A percentile compares a stretch with the other conserved stretches of the same genome.
phyloP scores from a whole-genome alignment of 2,113 vertebrate species.

The Amblyornis subalaris region DNA sequence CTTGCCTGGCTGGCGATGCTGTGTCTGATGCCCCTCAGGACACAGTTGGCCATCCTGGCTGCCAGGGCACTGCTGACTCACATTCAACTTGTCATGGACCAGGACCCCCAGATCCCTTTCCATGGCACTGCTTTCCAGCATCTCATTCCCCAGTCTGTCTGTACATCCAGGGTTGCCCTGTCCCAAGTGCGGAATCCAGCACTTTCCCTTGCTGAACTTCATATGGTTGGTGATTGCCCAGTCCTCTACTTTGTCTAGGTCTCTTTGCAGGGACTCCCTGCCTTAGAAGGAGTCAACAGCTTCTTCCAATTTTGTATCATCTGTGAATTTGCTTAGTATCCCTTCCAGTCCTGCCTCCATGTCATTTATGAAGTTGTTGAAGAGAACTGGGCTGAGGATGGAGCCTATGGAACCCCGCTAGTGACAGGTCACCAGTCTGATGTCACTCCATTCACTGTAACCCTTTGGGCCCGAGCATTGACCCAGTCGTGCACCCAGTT shows the following conservation, averaged over 20 bases:
- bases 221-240: background rate
- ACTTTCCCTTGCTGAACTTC: background rate
- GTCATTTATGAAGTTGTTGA: too few species aligned
- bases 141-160: background rate
- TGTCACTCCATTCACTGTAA: background rate
- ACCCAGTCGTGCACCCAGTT: background rate
- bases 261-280: background rate
- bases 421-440: background rate
- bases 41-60: background rate
- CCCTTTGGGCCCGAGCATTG: background rate
- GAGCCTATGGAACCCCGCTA: too few species aligned
- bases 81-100: background rate
- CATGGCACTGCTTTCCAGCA: background rate
- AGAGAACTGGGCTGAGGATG: background rate
- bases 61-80: background rate
- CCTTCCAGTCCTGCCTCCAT: background rate
- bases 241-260: background rate
- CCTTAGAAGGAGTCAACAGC: background rate
- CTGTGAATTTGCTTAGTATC: background rate
- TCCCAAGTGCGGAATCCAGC: background rate
- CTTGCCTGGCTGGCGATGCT: background rate
- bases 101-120: background rate
- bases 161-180: background rate
- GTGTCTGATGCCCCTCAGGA: background rate
- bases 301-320: background rate